Conservation (phyloP, 2,113 vertebrate genomes). For the Phalacrocorax brasilianus region DNA sequence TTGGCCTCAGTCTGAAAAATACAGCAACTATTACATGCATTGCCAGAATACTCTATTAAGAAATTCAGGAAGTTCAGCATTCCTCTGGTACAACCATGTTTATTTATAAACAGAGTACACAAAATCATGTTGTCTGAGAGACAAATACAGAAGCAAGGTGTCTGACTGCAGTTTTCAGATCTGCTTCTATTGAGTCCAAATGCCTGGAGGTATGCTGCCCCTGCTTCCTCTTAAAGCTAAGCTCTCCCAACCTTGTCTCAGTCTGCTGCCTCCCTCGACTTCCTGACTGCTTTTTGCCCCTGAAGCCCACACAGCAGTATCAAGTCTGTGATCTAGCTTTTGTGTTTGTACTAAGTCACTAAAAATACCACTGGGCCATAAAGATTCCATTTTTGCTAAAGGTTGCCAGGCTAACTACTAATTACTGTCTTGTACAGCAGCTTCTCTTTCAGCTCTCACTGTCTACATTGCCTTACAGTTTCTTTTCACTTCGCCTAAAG, state of each 20-base stretch:
- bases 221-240: neutral
- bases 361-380: neutral
- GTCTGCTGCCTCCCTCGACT: neutral
- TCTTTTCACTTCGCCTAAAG: neutral
- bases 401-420: neutral
- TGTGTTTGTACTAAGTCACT: neutral
- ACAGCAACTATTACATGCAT: neutral
- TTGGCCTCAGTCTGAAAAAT: neutral
- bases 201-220: neutral
- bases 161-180: neutral
- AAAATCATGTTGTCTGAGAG: neutral
- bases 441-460: neutral
- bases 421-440: neutral
- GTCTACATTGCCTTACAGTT: neutral
- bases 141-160: neutral
- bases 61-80: neutral
- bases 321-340: neutral
- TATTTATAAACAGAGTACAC: neutral
- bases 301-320: neutral
- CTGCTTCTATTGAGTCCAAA: neutral
- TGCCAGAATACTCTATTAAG: neutral
- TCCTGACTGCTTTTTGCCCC: neutral
- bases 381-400: neutral
- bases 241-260: neutral
- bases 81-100: neutral